Conservation (phyloP, 1,140 invertebrate species). For the Meloidogyne chitwoodi region DNA sequence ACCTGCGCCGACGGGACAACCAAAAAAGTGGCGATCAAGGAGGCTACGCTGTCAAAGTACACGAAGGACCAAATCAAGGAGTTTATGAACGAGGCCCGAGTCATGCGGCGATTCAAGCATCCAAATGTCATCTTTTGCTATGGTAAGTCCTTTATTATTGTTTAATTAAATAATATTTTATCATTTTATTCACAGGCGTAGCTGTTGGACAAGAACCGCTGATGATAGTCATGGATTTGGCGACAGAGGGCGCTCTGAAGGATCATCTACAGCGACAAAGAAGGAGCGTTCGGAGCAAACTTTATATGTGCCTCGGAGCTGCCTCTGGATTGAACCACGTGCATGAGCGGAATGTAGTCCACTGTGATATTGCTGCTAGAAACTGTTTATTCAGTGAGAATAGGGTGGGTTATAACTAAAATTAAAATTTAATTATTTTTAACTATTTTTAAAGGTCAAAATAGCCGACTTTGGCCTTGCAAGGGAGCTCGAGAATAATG, state of each 20-base stretch:
- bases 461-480: slow-evolving; percentile 35
- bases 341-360: slow-evolving; percentile 14
- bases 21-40: neutral
- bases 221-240: slow-evolving; percentile 37
- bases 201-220: slow-evolving; percentile 35
- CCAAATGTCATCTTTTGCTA: slow-evolving; percentile 29
- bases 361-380: slow-evolving; percentile 30
- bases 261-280: slow-evolving; percentile 24
- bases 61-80: slow-evolving; percentile 18
- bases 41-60: neutral
- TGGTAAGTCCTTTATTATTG: neutral
- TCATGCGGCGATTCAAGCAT: slow-evolving; percentile 29
- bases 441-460: slow-evolving; percentile 17
- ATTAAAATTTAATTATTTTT: neutral
- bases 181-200: slow-evolving; percentile 22
- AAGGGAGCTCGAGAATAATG: neutral
- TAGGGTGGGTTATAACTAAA: neutral
- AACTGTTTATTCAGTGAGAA: slow-evolving; percentile 28
- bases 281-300: slow-evolving; percentile 1
- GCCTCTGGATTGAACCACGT: slow-evolving; percentile 29
- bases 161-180: neutral
- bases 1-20: neutral
- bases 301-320: slow-evolving; percentile 35
- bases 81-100: slow-evolving; percentile 13
- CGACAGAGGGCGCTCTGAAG: slow-evolving; percentile 15